Percentiles rank a stretch among this genome's conserved stretches.
phyloP scores from a whole-genome alignment of 2,888 invertebrate genomes.

The Epinotia brunnichana region DNA sequence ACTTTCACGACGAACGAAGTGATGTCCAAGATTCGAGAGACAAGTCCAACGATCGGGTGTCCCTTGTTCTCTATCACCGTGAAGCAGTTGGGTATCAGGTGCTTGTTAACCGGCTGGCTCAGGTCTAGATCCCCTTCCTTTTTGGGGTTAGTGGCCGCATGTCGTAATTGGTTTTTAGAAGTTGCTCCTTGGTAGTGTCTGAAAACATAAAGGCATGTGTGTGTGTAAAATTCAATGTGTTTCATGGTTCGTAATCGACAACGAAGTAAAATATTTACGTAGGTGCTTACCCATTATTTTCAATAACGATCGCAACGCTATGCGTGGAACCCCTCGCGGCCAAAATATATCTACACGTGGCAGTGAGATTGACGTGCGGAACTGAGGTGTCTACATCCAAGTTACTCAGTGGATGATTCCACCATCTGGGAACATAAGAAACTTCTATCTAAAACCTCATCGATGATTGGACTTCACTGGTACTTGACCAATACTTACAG shows the following conservation, averaged over 20 bases:
- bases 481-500: background rate
- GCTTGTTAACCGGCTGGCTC: conserved; percentile 83
- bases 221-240: background rate
- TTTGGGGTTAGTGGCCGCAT: conserved; percentile 84
- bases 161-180: conserved; percentile 81
- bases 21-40: conserved; percentile 90
- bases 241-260: background rate
- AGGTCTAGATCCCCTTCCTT: conserved; percentile 79
- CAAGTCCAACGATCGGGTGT: conserved; percentile 85
- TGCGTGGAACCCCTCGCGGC: conserved; percentile 55
- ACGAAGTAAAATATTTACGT: background rate
- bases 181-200: conserved; percentile 61
- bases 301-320: conserved; percentile 55
- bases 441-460: background rate
- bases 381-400: conserved; percentile 53
- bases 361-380: conserved; percentile 76
- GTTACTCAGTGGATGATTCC: conserved; percentile 79
- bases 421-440: conserved; percentile 86
- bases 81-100: conserved; percentile 87
- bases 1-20: conserved; percentile 89
- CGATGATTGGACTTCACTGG: background rate
- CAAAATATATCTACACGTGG: conserved; percentile 52
- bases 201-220: conserved; percentile 31
- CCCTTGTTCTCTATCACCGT: conserved; percentile 82
- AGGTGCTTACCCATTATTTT: conserved; percentile 67